Percentiles rank a stretch among this genome's conserved stretches.
Evolutionary conservation across 2,888 invertebrate species (phyloP).

Genomic region (Tetramorium bicarinatum): DNA sequence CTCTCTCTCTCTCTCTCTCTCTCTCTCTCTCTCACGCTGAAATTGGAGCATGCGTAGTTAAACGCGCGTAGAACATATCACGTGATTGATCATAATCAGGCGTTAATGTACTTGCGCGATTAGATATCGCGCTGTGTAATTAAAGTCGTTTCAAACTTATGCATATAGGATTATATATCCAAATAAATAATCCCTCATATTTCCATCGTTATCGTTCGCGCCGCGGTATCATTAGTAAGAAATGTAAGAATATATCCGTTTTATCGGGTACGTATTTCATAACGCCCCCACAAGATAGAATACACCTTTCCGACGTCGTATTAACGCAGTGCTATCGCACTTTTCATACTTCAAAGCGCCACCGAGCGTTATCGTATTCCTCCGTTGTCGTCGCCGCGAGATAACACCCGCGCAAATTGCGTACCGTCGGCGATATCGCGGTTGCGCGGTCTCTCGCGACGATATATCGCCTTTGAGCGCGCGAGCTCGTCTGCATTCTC

Average conservation of each 20-base stretch:
- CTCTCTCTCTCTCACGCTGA: not conserved
- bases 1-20: not conserved
- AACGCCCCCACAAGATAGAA: not conserved
- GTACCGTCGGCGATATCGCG: slow-evolving; percentile 9
- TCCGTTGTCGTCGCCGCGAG: slow-evolving; percentile 21
- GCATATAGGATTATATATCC: not conserved
- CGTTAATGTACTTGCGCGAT: slow-evolving; percentile 24
- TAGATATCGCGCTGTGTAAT: not conserved
- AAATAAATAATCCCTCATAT: not conserved
- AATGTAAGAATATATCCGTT: not conserved
- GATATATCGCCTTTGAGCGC: slow-evolving; percentile 23
- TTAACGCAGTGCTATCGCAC: slow-evolving; percentile 21
- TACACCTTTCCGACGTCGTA: not conserved
- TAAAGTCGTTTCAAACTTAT: not conserved
- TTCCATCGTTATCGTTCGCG: not conserved
- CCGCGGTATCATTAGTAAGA: not conserved
- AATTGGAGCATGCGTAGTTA: not conserved
- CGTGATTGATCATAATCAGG: slow-evolving; percentile 10
- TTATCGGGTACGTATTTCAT: not conserved
- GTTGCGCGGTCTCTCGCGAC: slow-evolving; percentile 16
- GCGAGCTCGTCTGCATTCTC: slow-evolving; percentile 42
- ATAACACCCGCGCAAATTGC: slow-evolving; percentile 41
- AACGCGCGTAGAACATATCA: slow-evolving; percentile 12
- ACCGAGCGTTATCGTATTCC: slow-evolving; percentile 20
- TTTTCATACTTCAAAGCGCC: slow-evolving; percentile 38